Evolutionary conservation across 2,888 invertebrate genomes (phyloP).

Genomic region (Leucophora obtusa): DNA sequence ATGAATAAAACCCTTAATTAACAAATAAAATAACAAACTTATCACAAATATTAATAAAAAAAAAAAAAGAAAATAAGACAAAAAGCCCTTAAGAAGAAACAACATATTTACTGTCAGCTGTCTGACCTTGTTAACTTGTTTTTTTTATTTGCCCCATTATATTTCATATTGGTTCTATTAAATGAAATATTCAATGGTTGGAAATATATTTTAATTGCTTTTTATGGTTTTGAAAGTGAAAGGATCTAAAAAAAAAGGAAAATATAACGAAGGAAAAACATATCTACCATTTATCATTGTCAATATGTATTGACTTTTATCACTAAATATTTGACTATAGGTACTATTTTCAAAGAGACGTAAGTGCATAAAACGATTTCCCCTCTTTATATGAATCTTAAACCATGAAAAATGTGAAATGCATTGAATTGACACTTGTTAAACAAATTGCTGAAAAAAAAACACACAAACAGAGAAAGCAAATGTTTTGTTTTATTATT

Average conservation of each 20-base stretch:
- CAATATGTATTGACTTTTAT: constrained; percentile 26
- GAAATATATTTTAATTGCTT: constrained; percentile 42
- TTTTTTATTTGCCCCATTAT: too few relatives aligned
- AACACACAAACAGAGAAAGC: neutral
- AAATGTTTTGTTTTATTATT: constrained; percentile 3
- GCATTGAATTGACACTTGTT: constrained; percentile 25
- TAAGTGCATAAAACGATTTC: neutral
- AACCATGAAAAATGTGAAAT: neutral
- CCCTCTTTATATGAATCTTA: constrained; percentile 4
- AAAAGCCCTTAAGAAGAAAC: neutral
- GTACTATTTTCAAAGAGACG: neutral
- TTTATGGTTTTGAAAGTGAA: constrained; percentile 11
- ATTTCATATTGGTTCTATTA: neutral
- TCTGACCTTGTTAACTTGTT: constrained; percentile 18
- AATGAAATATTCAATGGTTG: constrained; percentile 10
- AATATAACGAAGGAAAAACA: neutral
- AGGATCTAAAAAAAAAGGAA: neutral
- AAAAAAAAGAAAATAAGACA: neutral
- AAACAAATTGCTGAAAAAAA: constrained; percentile 19
- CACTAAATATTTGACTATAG: constrained; percentile 13
- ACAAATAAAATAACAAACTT: neutral
- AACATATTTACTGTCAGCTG: neutral
- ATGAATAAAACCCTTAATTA: neutral
- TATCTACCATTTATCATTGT: constrained; percentile 34
- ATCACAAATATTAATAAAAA: neutral